Evolutionary conservation across 2,113 vertebrate species (phyloP), one percentile per base, ranked within the genome.

Genomic region (Ageneiosus marmoratus): DNA sequence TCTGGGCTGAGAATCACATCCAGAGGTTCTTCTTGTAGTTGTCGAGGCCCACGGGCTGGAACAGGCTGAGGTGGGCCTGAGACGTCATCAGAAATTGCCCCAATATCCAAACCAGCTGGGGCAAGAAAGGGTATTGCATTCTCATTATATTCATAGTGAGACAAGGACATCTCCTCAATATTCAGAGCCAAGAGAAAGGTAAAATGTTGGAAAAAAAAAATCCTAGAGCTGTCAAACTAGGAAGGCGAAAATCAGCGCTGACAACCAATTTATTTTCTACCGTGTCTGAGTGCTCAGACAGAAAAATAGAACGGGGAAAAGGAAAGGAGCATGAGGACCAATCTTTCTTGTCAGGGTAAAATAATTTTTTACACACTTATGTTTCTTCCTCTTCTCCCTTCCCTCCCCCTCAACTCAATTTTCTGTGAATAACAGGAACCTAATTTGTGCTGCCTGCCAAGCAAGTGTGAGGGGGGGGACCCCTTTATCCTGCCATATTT

Each of bases 1-100:
- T 99, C 98, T 83, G 98, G 97, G 88, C 97, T 99, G 82, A 99
- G 93, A 87, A 99, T 97, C 77, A 95, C 96, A n/a, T 99, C 97
- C 46, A 99, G 89, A 41, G 96, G 96, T 84, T 99, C 98, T 32
- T 98, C 97, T 79, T 94, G 95, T 82, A 95, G 53, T 0, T 93
- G 85, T n/a, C 95, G 93, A 53, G 94, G 94, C 82, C 91, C 92
- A 75, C 92, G 95, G 62, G 51, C 91, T 86, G 91, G 87, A 56
- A 83, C 80, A 0, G 93, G 88, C 58, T 94, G 95, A 86, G 94
- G 92, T 87, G 94, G 83, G 79, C 93, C 90, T 12, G 94, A 92
- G 15, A 94, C 89, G 77, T 96, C 94, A 8, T 94, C 92, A 1
- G 94, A 87, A 85, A 96, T 88, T 22, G 93, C 88, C 82, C 93